Evolutionary conservation across 1,140 invertebrate species (phyloP), one percentile per base, ranked within the genome.

Genomic region (Drosophila prosaltans): DNA sequence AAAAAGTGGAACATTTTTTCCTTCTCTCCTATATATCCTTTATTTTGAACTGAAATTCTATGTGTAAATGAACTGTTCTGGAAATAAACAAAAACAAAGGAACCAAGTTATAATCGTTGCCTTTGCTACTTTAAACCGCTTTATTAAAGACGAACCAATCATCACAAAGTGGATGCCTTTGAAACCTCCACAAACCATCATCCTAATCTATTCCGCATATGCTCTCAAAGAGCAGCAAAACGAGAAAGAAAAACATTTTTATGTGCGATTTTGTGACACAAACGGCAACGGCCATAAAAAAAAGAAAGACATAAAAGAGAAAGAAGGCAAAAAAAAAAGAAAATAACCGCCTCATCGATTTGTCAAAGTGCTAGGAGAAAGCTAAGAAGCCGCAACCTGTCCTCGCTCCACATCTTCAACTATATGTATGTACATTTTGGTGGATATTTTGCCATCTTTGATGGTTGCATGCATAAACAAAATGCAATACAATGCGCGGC

Each of bases 401-500:
- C n/a, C 1, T 6, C 16, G 39, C 2, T 28, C 10, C 72, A 9
- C 40, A 24, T 36, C 58, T 54, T 24, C 36, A 41, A 8, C 60
- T 6, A 59, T 67, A 36, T 36, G 32, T 7, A 36, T 36, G 32
- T 36, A 36, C 68, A 57, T 69, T 75, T 73, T 72, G 45, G 21
- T 24, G 45, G 45, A 51, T 51, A 51, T 51, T 36, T 51, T 81
- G 79, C 45, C 71, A 63, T 76, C 82, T 86, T 86, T 85, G 82
- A 84, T 65, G 74, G 80, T 55, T 55, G 82, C 83, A 83, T 88
- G 77, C 83, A 89, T 88, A 88, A 86, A 86, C 84, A 88, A 88
- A 83, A 82, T 89, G 84, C 83, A 83, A 80, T 81, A 88, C 83
- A 88, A 89, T 89, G 69, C 65, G 75, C 75, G 73, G 67, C 68